phyloP scores from a whole-genome alignment of 2,113 vertebrate species.

The Dromiciops gliroides region DNA sequence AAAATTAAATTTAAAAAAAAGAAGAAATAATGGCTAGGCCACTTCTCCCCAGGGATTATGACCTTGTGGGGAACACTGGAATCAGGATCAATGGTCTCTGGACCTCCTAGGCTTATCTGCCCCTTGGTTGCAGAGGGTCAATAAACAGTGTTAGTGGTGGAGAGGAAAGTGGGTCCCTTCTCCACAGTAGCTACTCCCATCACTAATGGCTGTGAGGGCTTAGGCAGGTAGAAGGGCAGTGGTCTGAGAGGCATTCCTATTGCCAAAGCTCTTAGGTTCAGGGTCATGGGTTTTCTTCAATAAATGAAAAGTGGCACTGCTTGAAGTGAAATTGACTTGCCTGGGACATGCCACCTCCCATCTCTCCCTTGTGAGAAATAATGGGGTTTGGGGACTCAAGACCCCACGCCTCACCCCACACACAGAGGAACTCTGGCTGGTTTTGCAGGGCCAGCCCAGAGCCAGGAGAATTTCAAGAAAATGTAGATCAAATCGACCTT shows the following conservation, averaged over 20 bases:
- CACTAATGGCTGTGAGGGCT: neutral
- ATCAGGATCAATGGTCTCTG: neutral
- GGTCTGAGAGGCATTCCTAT: neutral
- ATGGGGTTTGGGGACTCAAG: no score
- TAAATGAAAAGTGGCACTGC: neutral
- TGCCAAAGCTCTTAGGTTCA: neutral
- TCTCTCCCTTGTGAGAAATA: neutral
- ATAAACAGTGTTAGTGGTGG: neutral
- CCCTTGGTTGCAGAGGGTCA: neutral
- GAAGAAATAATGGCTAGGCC: neutral
- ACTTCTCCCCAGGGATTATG: neutral
- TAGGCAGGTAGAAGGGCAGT: neutral
- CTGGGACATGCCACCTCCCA: neutral
- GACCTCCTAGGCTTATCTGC: neutral
- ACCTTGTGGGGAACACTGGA: neutral
- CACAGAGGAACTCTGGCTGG: no score
- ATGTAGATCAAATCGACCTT: no score
- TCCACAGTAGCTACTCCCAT: neutral
- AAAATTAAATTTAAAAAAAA: no score
- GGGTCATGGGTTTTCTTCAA: neutral
- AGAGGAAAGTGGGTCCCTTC: neutral
- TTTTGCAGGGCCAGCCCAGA: no score
- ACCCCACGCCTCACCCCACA: no score
- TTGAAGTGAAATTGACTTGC: neutral
- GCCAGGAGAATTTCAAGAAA: no score